These are phyloP conservation scores for Balanococcus diminutus DNA, from an alignment of 2,888 invertebrate species.

Conservation along the genomic window DNA sequence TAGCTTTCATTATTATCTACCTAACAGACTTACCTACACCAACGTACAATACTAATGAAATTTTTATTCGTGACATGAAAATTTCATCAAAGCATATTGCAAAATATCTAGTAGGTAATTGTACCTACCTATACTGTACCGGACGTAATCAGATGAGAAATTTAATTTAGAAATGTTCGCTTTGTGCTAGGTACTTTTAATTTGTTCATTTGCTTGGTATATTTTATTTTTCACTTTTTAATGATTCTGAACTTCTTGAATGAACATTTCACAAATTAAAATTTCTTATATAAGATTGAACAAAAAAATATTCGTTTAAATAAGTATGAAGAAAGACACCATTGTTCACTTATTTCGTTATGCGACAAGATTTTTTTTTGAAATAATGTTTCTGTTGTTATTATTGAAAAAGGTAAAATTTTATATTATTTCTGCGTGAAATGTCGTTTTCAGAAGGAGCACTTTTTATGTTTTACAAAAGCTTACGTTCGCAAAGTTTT, in stretches of 20 bases:
- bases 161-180: neutral
- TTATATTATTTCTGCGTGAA: conserved; percentile 42
- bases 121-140: neutral
- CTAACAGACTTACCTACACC: neutral
- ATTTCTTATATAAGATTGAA: neutral
- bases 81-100: neutral
- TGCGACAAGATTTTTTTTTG: neutral
- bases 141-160: conserved; percentile 10
- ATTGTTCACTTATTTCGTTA: conserved; percentile 21
- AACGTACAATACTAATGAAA: neutral
- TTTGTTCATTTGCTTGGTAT: neutral
- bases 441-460: conserved; percentile 47
- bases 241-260: neutral
- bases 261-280: neutral
- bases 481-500: conserved; percentile 39
- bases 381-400: conserved; percentile 31
- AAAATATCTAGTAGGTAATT: neutral
- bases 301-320: conserved; percentile 3
- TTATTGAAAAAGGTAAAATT: conserved; percentile 45
- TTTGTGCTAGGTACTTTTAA: neutral
- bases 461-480: conserved; percentile 36
- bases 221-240: neutral
- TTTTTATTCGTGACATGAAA: conserved; percentile 5
- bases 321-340: neutral
- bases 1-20: neutral